Evolutionary conservation across 2,888 invertebrate species (phyloP).

Genomic region (Drosophila nigricruria): DNA sequence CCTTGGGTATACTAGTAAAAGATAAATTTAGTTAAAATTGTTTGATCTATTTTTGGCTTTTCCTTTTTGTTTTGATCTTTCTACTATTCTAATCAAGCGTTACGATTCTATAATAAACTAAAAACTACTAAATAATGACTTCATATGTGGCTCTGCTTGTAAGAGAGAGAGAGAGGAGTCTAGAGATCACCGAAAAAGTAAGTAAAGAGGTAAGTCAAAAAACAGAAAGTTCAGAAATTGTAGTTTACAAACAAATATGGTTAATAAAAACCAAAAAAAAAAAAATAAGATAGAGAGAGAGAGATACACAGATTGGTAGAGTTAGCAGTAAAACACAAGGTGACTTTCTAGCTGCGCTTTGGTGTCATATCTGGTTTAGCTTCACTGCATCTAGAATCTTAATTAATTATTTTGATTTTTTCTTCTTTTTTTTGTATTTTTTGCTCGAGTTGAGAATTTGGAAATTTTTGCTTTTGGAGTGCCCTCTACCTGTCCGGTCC

Average conservation of each 20-base stretch:
- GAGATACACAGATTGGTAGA: conserved; percentile 25
- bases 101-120: background rate
- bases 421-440: background rate
- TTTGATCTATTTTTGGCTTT: conserved; percentile 1
- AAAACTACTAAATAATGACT: background rate
- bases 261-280: conserved; percentile 19
- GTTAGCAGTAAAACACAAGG: conserved; percentile 54
- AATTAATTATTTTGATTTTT: conserved; percentile 24
- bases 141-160: background rate
- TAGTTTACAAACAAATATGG: conserved; percentile 39
- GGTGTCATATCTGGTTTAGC: conserved; percentile 52
- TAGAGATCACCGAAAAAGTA: conserved; percentile 16
- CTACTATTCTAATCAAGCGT: background rate
- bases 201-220: conserved; percentile 4
- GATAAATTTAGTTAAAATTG: conserved; percentile 19
- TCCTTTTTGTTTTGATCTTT: conserved; percentile 3
- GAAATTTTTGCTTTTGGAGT: conserved; percentile 35
- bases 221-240: conserved; percentile 14
- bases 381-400: conserved; percentile 48
- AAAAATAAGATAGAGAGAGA: conserved; percentile 1
- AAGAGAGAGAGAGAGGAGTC: background rate
- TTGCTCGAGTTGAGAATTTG: conserved; percentile 9
- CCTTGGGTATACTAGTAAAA: conserved; percentile 63
- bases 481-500: conserved; percentile 86
- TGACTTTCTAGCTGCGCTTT: conserved; percentile 54